Evolutionary conservation across 2,113 vertebrate species (phyloP).

Genomic region (Toxotes jaculatrix): DNA sequence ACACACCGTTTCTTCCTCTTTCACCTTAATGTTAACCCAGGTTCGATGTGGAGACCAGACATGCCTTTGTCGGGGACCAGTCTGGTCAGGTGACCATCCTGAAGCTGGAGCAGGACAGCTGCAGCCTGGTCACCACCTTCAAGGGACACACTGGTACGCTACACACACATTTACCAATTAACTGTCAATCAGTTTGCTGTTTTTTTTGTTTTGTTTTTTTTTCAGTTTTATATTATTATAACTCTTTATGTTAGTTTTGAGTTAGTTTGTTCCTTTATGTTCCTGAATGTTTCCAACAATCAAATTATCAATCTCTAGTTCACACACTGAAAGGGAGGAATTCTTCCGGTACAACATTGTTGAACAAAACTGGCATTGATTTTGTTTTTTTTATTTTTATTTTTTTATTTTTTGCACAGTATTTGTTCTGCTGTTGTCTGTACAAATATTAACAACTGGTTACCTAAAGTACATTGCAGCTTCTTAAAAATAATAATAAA

Average conservation of each 20-base stretch:
- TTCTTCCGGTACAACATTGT: not conserved
- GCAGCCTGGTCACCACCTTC: conserved; percentile 95
- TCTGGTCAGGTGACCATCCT: conserved; percentile 99
- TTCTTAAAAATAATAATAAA: too few relatives aligned
- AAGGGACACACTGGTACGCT: conserved; percentile 95
- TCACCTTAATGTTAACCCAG: conserved; percentile 82
- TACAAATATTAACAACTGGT: not conserved
- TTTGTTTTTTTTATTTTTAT: too few relatives aligned
- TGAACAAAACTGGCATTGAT: not conserved
- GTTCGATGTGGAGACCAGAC: conserved; percentile 97
- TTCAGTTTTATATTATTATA: not conserved
- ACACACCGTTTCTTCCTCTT: conserved; percentile 78
- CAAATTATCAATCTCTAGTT: not conserved
- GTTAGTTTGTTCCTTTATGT: too few relatives aligned
- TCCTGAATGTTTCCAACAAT: not conserved
- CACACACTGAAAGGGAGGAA: not conserved
- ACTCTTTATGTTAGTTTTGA: not conserved
- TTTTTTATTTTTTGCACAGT: not conserved
- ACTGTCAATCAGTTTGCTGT: not conserved
- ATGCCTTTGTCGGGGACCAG: conserved; percentile 96
- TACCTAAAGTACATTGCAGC: not conserved
- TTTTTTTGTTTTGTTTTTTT: too few relatives aligned
- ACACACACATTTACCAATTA: not conserved
- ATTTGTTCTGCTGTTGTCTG: conserved; percentile 11
- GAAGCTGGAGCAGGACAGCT: conserved; percentile 96